These are phyloP conservation scores for Magallana nippona DNA, from an alignment of 2,888 invertebrate species.

Conservation along the genomic window DNA sequence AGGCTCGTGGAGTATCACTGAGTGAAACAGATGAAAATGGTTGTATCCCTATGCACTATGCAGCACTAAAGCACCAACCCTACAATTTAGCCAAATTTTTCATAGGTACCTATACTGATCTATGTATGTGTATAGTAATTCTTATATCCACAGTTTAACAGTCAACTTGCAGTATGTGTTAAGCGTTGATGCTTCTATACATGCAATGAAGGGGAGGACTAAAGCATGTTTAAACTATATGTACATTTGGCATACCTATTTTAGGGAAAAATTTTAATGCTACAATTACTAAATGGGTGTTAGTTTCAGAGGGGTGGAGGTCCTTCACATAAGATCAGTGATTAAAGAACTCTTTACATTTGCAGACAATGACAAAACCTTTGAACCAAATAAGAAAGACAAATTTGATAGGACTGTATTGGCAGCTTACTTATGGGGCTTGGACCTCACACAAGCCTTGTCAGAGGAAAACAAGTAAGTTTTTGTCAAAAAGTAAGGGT, in stretches of 20 bases:
- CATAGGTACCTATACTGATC: slow-evolving; percentile 59
- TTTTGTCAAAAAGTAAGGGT: not conserved
- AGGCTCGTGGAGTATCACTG: slow-evolving; percentile 77
- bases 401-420: slow-evolving; percentile 79
- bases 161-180: too few species aligned
- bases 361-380: slow-evolving; percentile 65
- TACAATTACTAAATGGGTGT: not conserved
- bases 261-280: too few species aligned
- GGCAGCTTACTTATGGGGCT: slow-evolving; percentile 79
- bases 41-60: slow-evolving; percentile 79
- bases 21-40: slow-evolving; percentile 77
- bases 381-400: slow-evolving; percentile 73
- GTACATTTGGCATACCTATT: too few species aligned
- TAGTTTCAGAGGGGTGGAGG: too few species aligned
- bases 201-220: too few species aligned
- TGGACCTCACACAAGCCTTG: slow-evolving; percentile 37
- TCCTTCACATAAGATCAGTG: not conserved
- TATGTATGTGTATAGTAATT: not conserved
- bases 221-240: too few species aligned
- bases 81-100: slow-evolving; percentile 75
- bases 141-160: too few species aligned
- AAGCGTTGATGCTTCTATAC: too few species aligned
- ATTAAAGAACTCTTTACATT: slow-evolving; percentile 7
- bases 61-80: slow-evolving; percentile 78
- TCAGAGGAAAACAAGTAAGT: slow-evolving; percentile 50